Conservation (phyloP, 2,797 vertebrate species). For the Gallinago solitaria region DNA sequence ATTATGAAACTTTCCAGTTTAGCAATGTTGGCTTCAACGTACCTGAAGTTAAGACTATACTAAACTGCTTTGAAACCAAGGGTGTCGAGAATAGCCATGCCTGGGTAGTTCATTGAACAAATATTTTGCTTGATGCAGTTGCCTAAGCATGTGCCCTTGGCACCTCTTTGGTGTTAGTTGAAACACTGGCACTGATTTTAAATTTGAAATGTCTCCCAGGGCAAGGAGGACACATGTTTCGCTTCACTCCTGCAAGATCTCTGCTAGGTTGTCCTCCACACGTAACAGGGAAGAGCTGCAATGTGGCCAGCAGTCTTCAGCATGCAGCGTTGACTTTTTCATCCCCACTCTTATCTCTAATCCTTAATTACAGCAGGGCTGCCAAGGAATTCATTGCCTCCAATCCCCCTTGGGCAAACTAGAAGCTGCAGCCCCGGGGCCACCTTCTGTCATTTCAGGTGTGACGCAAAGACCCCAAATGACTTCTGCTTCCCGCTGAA, state of each 20-base stretch:
- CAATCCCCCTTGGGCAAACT: rapidly evolving
- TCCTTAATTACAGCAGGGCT: background rate
- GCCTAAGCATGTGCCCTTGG: background rate
- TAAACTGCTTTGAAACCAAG: background rate
- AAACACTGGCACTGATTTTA: background rate
- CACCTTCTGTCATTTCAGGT: background rate
- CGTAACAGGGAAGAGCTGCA: rapidly evolving
- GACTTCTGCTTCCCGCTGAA: rapidly evolving
- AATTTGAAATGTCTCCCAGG: background rate
- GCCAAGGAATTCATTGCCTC: background rate
- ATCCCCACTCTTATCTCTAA: background rate
- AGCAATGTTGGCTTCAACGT: background rate
- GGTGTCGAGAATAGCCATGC: background rate
- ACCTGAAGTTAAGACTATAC: background rate
- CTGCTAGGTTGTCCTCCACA: background rate
- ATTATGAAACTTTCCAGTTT: background rate
- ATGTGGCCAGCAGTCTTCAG: background rate
- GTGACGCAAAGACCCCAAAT: background rate
- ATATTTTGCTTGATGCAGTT: background rate
- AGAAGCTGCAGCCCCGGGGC: background rate
- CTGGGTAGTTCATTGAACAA: background rate
- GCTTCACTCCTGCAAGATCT: background rate
- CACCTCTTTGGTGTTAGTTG: background rate
- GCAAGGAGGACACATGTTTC: background rate
- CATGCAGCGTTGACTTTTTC: background rate